A percentile compares a stretch with the other conserved stretches of the same genome.
Conservation (phyloP, 2,113 vertebrate species). For the Semicossyphus pulcher region DNA sequence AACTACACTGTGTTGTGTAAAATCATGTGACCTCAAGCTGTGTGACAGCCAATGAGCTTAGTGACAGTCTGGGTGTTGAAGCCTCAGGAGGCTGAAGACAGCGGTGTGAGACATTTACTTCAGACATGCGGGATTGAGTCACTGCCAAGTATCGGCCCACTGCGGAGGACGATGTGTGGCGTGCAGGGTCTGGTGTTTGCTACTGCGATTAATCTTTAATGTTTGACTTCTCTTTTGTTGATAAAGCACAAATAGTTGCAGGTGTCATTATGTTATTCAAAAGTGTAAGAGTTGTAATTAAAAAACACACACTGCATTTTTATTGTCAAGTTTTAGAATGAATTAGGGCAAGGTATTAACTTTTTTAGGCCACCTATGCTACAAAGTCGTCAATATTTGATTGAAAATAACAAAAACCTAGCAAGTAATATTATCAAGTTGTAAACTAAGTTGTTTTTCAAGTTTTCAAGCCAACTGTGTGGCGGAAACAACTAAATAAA, state of each 20-base stretch:
- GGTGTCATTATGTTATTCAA: too few relatives aligned
- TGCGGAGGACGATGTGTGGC: neutral
- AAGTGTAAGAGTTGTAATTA: too few relatives aligned
- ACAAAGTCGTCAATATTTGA: too few relatives aligned
- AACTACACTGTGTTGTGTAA: slow-evolving; percentile 28
- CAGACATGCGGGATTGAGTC: slow-evolving; percentile 43
- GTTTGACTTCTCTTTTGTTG: neutral
- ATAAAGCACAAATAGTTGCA: neutral
- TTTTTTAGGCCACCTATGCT: too few relatives aligned
- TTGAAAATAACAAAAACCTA: too few relatives aligned
- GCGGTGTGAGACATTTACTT: slow-evolving; percentile 19
- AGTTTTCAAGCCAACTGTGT: too few relatives aligned
- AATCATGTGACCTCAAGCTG: slow-evolving; percentile 36
- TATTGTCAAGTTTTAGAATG: too few relatives aligned
- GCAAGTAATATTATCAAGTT: too few relatives aligned
- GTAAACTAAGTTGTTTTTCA: too few relatives aligned
- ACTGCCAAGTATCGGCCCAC: neutral
- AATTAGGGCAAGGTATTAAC: too few relatives aligned
- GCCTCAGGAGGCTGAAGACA: slow-evolving; percentile 28
- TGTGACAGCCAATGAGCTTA: slow-evolving; percentile 30
- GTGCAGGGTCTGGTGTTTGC: neutral
- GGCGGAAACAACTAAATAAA: too few relatives aligned
- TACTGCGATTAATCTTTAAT: neutral
- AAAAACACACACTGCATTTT: too few relatives aligned
- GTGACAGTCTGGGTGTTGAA: slow-evolving; percentile 3